Percentiles rank a stretch among this genome's conserved stretches.
These are phyloP conservation scores for Cydia strobilella DNA, from an alignment of 1,140 invertebrate species.

Conservation along the genomic window DNA sequence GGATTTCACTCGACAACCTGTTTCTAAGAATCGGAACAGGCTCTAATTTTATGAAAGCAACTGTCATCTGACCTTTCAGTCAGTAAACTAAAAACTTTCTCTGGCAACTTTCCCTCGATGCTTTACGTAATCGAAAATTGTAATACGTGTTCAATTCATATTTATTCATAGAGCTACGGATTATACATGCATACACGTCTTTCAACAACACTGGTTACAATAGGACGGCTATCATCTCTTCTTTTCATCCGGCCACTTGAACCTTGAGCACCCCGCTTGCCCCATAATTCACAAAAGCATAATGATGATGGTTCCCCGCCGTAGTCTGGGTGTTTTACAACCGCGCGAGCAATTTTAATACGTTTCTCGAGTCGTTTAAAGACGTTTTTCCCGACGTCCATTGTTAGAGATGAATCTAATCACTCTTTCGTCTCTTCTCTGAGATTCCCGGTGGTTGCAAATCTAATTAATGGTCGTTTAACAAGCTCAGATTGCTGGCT, in stretches of 20 bases:
- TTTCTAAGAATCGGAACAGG: too few relatives aligned
- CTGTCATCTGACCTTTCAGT: too few relatives aligned
- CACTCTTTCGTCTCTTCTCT: conserved; percentile 24
- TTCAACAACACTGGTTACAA: conserved; percentile 1
- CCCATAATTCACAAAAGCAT: conserved; percentile 15
- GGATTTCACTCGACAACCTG: too few relatives aligned
- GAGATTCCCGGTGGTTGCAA: conserved; percentile 21
- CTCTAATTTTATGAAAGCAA: too few relatives aligned
- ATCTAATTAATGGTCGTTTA: conserved; percentile 26
- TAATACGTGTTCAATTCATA: too few relatives aligned
- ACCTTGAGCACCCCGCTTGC: not conserved
- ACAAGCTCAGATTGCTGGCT: conserved; percentile 1
- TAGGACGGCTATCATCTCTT: not conserved
- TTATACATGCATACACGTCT: not conserved
- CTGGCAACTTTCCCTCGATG: too few relatives aligned
- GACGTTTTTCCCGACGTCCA: conserved; percentile 13
- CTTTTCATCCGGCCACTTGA: not conserved
- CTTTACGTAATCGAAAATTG: too few relatives aligned
- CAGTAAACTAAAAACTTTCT: too few relatives aligned
- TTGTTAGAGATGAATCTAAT: conserved; percentile 13
- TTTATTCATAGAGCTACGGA: not conserved
- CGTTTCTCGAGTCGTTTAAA: conserved; percentile 1
- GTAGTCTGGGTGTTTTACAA: not conserved
- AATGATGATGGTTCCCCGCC: not conserved
- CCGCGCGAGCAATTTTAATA: conserved; percentile 12